A percentile compares a stretch with the other conserved stretches of the same genome.
phyloP scores from a whole-genome alignment of 2,888 invertebrate species.

The Orthosia gothica region DNA sequence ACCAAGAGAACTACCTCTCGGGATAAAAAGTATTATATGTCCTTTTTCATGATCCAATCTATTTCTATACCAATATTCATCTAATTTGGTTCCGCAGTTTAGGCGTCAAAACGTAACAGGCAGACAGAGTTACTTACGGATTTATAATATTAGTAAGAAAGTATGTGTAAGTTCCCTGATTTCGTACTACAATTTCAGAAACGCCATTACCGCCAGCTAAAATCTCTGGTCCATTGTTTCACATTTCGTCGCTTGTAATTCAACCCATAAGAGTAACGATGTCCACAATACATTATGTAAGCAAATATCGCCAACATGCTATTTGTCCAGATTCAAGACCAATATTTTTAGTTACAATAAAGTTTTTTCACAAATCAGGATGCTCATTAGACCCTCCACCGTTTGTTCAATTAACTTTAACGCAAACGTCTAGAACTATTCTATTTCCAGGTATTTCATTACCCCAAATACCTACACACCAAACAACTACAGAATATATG shows the following conservation, averaged over 20 bases:
- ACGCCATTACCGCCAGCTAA: neutral
- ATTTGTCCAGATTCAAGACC: neutral
- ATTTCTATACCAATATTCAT: too few species aligned
- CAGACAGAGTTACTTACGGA: too few species aligned
- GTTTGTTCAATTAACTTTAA: neutral
- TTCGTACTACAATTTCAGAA: neutral
- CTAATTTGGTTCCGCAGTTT: too few species aligned
- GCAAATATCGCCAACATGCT: neutral
- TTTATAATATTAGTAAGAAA: too few species aligned
- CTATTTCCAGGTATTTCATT: neutral
- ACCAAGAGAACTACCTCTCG: too few species aligned
- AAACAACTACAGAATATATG: constrained; percentile 31
- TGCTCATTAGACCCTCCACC: too few species aligned
- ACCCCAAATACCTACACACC: neutral
- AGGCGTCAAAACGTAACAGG: too few species aligned
- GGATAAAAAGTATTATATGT: too few species aligned
- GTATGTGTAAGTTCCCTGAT: neutral
- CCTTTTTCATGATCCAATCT: too few species aligned
- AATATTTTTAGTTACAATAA: neutral
- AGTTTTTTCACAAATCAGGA: neutral
- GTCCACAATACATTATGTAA: neutral
- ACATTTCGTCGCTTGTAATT: neutral
- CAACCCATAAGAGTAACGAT: too few species aligned
- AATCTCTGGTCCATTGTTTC: neutral
- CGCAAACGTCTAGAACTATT: neutral